These are phyloP conservation scores for Hermatobates lingyangjiaoensis DNA, from an alignment of 1,140 invertebrate genomes.

Conservation along the genomic window DNA sequence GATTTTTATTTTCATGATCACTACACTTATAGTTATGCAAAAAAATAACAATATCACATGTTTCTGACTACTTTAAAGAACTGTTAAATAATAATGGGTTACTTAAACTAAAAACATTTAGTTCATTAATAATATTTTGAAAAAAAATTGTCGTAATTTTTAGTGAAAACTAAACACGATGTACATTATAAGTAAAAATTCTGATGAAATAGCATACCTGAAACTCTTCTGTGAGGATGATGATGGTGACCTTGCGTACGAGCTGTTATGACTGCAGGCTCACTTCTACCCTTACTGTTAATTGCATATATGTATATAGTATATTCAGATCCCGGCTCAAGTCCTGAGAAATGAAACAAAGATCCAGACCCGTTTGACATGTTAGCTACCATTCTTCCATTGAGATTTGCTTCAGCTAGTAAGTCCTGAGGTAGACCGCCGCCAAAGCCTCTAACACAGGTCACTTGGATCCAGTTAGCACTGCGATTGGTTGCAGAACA, in stretches of 20 bases:
- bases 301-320: conserved; percentile 30
- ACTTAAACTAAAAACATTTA: too few relatives aligned
- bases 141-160: too few relatives aligned
- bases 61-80: too few relatives aligned
- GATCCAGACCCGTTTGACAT: conserved; percentile 20
- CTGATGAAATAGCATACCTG: background rate
- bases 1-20: too few relatives aligned
- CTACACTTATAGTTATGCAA: too few relatives aligned
- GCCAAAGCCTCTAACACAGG: conserved; percentile 29
- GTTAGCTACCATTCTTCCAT: conserved; percentile 12
- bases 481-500: conserved; percentile 29
- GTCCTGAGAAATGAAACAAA: conserved; percentile 19
- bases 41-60: too few relatives aligned
- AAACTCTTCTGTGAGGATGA: conserved; percentile 8
- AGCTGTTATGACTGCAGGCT: conserved; percentile 12
- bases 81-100: too few relatives aligned
- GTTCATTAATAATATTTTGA: too few relatives aligned
- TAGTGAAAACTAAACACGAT: too few relatives aligned
- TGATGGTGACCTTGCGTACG: background rate
- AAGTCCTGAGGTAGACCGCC: conserved; percentile 31
- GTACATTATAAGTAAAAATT: too few relatives aligned
- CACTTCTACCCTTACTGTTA: conserved; percentile 33
- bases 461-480: conserved; percentile 27
- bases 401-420: conserved; percentile 22
- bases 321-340: conserved; percentile 27